phyloP scores from a whole-genome alignment of 2,113 vertebrate genomes.

The Capricornis sumatraensis region DNA sequence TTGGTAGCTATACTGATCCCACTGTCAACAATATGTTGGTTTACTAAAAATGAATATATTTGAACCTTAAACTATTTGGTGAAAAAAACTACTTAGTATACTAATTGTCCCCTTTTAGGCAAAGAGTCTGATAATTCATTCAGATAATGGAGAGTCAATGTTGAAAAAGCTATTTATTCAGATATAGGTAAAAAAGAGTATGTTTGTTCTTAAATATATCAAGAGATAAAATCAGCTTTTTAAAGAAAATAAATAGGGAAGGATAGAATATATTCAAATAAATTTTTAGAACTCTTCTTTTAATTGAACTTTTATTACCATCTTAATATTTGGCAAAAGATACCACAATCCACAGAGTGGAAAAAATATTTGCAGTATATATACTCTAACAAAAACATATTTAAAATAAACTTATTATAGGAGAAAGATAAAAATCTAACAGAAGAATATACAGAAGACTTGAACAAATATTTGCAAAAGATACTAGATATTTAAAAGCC shows the following conservation, averaged over 20 bases:
- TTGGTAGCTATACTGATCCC: background rate
- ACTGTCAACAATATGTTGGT: background rate
- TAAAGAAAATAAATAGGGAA: background rate
- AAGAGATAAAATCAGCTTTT: background rate
- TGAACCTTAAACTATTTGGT: background rate
- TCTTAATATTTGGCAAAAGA: background rate
- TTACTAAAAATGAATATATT: background rate
- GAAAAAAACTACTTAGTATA: background rate
- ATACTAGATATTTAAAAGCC: background rate
- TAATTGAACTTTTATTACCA: background rate
- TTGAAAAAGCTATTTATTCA: background rate
- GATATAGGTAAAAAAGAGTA: background rate
- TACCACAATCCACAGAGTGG: background rate
- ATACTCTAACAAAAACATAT: background rate
- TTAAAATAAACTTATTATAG: background rate
- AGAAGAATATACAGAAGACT: background rate
- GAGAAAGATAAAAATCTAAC: background rate
- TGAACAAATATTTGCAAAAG: background rate
- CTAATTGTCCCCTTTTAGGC: background rate
- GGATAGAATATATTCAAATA: background rate
- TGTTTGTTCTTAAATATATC: background rate
- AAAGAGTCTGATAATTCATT: background rate
- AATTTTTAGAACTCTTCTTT: background rate
- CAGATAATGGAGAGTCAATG: background rate
- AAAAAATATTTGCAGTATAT: background rate